Evolutionary conservation across 2,113 vertebrate genomes (phyloP).

Genomic region (Hymenochirus boettgeri): DNA sequence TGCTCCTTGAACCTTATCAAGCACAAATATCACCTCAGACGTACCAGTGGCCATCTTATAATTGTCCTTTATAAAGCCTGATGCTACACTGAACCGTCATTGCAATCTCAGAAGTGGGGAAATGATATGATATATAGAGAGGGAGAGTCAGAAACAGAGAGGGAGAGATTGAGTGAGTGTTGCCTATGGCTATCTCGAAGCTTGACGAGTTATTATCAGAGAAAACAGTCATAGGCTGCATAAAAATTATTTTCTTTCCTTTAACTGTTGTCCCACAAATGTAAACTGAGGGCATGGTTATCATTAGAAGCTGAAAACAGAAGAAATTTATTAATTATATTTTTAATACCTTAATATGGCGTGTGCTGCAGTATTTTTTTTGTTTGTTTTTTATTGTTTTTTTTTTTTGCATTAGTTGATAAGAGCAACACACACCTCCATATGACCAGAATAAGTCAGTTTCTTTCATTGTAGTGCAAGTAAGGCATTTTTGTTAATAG

Average conservation of each 20-base stretch:
- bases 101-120: constrained; percentile 68
- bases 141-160: constrained; percentile 39
- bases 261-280: constrained; percentile 30
- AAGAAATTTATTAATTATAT: constrained; percentile 9
- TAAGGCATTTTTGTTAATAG: too few relatives aligned
- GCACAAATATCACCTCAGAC: constrained; percentile 66
- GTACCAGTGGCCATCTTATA: constrained; percentile 68
- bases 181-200: constrained; percentile 60
- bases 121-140: constrained; percentile 15
- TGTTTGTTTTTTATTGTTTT: too few relatives aligned
- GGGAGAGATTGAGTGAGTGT: constrained; percentile 64
- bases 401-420: too few relatives aligned
- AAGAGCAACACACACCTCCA: too few relatives aligned
- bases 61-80: constrained; percentile 78
- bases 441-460: too few relatives aligned
- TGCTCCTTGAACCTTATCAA: constrained; percentile 65
- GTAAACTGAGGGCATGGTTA: constrained; percentile 30
- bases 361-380: too few relatives aligned
- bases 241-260: constrained; percentile 34
- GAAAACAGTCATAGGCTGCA: constrained; percentile 11
- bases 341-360: too few relatives aligned
- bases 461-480: too few relatives aligned
- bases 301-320: constrained; percentile 13
- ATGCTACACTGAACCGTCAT: constrained; percentile 78
- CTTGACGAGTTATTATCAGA: constrained; percentile 40